Evolutionary conservation across 1,140 invertebrate genomes (phyloP).

Genomic region (Achatina immaculata): DNA sequence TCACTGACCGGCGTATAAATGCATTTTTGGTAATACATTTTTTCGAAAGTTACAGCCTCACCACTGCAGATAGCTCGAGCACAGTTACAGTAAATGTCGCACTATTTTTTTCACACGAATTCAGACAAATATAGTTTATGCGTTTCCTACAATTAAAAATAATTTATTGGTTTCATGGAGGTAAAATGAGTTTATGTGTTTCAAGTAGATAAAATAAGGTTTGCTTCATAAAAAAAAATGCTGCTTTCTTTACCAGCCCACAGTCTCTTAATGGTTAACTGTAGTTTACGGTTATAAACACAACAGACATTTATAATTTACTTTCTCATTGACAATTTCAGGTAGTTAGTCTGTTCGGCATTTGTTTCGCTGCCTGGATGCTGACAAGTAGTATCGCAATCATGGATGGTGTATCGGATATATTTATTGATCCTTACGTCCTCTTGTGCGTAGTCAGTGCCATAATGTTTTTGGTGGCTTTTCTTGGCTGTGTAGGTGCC

Average conservation of each 20-base stretch:
- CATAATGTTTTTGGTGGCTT: slow-evolving; percentile 92
- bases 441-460: slow-evolving; percentile 88
- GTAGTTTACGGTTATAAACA: background rate
- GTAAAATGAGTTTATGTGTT: no score
- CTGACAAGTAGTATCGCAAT: slow-evolving; percentile 91
- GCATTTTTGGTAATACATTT: no score
- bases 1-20: no score
- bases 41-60: no score
- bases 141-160: background rate
- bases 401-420: slow-evolving; percentile 87
- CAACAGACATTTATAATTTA: background rate
- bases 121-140: no score
- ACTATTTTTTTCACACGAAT: no score
- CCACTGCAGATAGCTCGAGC: no score
- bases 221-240: background rate
- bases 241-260: background rate
- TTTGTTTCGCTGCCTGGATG: slow-evolving; percentile 90
- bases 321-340: slow-evolving; percentile 65
- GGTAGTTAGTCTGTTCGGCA: slow-evolving; percentile 86
- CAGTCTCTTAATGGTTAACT: background rate
- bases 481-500: slow-evolving; percentile 92
- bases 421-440: slow-evolving; percentile 90
- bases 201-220: no score
- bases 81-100: no score
- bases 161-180: no score